Percentiles rank a stretch among this genome's conserved stretches.
phyloP scores from a whole-genome alignment of 2,888 invertebrate species.

The Ephialtes manifestator region DNA sequence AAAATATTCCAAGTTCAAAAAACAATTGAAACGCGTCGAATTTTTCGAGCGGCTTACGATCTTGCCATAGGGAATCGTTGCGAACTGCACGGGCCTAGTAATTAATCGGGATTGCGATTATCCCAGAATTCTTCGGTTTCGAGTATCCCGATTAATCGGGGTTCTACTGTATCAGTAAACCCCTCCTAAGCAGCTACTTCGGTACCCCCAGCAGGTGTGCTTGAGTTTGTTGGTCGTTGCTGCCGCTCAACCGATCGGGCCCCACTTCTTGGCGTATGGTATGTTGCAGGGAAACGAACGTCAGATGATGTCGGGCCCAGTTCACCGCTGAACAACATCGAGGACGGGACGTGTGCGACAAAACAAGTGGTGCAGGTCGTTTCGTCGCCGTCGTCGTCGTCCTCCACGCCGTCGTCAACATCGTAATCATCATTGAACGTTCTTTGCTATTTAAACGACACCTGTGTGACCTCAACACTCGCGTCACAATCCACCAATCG shows the following conservation, averaged over 20 bases:
- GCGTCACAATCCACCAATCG: constrained; percentile 5
- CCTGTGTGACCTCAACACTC: not conserved
- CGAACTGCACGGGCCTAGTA: too few relatives aligned
- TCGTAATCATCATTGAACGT: constrained; percentile 4
- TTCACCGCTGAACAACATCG: constrained; percentile 75
- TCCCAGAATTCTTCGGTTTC: too few relatives aligned
- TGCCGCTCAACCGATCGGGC: constrained; percentile 58
- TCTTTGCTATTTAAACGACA: not conserved
- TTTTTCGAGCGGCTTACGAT: too few relatives aligned
- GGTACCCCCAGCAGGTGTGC: constrained; percentile 37
- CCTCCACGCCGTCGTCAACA: constrained; percentile 52
- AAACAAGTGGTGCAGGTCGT: constrained; percentile 67
- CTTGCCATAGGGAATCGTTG: too few relatives aligned
- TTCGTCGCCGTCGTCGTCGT: constrained; percentile 39
- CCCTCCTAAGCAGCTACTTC: constrained; percentile 42
- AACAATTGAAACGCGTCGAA: too few relatives aligned
- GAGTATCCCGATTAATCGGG: too few relatives aligned
- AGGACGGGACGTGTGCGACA: constrained; percentile 75
- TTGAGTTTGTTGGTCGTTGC: constrained; percentile 34
- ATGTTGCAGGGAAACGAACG: constrained; percentile 73
- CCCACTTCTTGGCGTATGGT: constrained; percentile 75
- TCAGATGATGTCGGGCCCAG: constrained; percentile 75
- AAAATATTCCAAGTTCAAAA: too few relatives aligned
- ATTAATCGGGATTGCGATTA: too few relatives aligned
- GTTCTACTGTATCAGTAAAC: constrained; percentile 31